Evolutionary conservation across 1,140 invertebrate genomes (phyloP).

Genomic region (Cyclargus thomasi): DNA sequence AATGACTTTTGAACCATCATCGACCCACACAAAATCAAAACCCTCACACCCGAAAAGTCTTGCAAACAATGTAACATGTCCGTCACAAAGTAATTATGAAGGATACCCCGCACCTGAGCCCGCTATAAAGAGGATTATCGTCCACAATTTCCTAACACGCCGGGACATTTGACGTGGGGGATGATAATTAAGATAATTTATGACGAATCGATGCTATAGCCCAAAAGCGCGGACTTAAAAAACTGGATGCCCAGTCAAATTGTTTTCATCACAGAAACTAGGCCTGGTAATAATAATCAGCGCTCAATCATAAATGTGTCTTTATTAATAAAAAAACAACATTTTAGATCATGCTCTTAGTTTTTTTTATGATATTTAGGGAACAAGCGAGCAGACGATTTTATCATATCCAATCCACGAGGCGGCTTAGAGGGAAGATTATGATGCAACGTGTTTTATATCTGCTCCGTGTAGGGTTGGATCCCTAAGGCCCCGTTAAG

Average conservation of each 20-base stretch:
- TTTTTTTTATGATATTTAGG: too few relatives aligned
- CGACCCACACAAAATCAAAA: background rate
- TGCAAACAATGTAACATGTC: background rate
- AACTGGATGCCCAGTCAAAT: too few relatives aligned
- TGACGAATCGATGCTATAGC: background rate
- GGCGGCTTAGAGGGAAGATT: background rate
- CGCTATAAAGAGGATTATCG: background rate
- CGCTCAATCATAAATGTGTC: too few relatives aligned
- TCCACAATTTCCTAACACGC: slow-evolving; percentile 1
- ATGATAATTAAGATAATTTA: slow-evolving; percentile 15
- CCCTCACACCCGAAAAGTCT: background rate
- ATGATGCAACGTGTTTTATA: background rate
- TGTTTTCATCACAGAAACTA: too few relatives aligned
- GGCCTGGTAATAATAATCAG: too few relatives aligned
- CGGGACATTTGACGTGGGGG: background rate
- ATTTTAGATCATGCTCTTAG: too few relatives aligned
- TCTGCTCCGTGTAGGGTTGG: background rate
- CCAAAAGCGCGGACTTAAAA: background rate
- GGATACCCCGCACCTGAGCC: slow-evolving; percentile 2
- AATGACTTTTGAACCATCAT: background rate
- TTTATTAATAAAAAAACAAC: too few relatives aligned
- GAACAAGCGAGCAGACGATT: too few relatives aligned
- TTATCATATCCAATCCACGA: too few relatives aligned
- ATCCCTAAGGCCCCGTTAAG: background rate
- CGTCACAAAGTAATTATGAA: slow-evolving; percentile 7